A percentile compares a stretch with the other conserved stretches of the same genome.
Conservation (phyloP, 2,113 vertebrate species). For the Rhinogobius similis region DNA sequence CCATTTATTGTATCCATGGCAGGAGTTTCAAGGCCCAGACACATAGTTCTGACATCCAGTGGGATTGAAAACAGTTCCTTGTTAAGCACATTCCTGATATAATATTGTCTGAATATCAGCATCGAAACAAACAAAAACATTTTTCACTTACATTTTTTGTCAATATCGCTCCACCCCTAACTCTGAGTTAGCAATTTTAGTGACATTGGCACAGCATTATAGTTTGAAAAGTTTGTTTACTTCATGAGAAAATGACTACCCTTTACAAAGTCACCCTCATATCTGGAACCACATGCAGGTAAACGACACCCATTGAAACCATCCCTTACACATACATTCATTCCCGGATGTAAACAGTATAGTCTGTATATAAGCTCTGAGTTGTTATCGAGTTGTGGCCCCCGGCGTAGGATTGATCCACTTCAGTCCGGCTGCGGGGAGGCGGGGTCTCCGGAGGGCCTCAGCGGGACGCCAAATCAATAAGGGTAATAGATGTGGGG, state of each 20-base stretch:
- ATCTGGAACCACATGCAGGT: slow-evolving; percentile 14
- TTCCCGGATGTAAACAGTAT: slow-evolving; percentile 78
- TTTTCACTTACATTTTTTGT: no score
- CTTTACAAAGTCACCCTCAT: not conserved
- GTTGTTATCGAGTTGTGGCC: slow-evolving; percentile 89
- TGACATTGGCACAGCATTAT: not conserved
- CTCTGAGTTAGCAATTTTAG: no score
- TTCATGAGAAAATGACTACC: not conserved
- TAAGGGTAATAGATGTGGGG: slow-evolving; percentile 96
- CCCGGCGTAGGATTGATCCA: slow-evolving; percentile 90
- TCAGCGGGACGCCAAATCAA: slow-evolving; percentile 91
- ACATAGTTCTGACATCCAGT: no score
- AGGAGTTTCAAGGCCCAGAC: no score
- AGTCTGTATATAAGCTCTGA: slow-evolving; percentile 66
- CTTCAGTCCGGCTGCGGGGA: slow-evolving; percentile 88
- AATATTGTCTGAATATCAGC: no score
- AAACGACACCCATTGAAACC: slow-evolving; percentile 37
- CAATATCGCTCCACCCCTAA: no score
- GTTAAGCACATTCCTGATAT: no score
- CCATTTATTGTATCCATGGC: no score
- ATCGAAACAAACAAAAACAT: no score
- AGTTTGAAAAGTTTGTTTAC: not conserved
- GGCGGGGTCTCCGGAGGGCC: slow-evolving; percentile 86
- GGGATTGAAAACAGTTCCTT: no score
- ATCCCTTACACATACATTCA: slow-evolving; percentile 70